phyloP scores from a whole-genome alignment of 35 echinoderm and acorn worm species.

The Chiridota heheva region DNA sequence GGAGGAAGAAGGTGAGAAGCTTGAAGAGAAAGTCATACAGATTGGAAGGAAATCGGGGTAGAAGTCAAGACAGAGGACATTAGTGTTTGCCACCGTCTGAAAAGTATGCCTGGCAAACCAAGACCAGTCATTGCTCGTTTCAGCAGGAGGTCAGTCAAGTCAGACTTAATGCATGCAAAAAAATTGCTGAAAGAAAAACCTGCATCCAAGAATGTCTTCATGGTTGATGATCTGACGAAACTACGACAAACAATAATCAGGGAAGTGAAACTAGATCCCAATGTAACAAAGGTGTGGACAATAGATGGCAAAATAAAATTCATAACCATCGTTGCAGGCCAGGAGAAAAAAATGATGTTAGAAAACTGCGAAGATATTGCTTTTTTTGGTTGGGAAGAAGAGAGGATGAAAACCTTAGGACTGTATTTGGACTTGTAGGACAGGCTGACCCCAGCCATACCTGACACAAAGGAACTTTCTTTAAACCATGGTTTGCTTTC shows the following conservation, averaged over 20 bases:
- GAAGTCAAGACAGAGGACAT: conserved; percentile 8
- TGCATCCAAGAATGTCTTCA: too few relatives aligned
- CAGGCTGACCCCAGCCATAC: not conserved
- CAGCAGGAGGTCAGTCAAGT: not conserved
- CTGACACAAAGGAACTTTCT: too few relatives aligned
- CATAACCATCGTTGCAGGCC: not conserved
- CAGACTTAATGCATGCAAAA: not conserved
- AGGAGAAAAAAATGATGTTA: not conserved
- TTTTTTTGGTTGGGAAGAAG: not conserved
- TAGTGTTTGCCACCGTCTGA: conserved; percentile 14
- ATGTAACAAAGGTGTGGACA: conserved; percentile 4
- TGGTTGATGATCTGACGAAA: conserved; percentile 17
- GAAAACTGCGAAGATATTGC: not conserved
- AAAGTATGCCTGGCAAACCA: not conserved
- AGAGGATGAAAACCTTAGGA: not conserved
- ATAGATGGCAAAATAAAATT: conserved; percentile 13
- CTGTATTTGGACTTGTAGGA: not conserved
- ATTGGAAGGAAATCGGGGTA: not conserved
- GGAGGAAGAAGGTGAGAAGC: conserved; percentile 17
- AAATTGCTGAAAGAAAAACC: too few relatives aligned
- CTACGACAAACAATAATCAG: conserved; percentile 11
- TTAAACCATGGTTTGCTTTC: not conserved
- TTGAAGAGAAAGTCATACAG: conserved; percentile 11
- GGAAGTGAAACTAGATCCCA: not conserved
- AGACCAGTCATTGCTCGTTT: conserved; percentile 20